Evolutionary conservation across 2,113 vertebrate species (phyloP).

Genomic region (Salvelinus namaycush): DNA sequence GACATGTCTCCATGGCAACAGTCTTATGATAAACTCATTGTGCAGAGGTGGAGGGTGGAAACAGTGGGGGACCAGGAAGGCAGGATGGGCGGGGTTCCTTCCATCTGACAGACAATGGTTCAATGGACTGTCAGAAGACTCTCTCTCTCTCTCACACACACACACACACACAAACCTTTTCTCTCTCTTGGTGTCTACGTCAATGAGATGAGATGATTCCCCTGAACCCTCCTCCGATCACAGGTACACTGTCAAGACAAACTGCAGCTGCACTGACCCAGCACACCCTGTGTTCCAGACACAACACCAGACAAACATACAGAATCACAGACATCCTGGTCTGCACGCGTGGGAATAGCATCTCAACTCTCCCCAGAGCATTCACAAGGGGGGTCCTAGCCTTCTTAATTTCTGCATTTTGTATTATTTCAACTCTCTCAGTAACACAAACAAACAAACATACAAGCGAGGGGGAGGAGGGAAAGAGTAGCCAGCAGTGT

Average conservation of each 20-base stretch:
- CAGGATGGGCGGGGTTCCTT: not conserved
- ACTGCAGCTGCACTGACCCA: not conserved
- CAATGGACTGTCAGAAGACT: not conserved
- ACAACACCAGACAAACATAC: constrained; percentile 12
- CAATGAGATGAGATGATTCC: not conserved
- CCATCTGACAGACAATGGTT: constrained; percentile 21
- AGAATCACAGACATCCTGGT: constrained; percentile 19
- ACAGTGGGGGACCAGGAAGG: constrained; percentile 5
- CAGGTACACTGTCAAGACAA: not conserved
- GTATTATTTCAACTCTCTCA: constrained; percentile 18
- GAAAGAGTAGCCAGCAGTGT: constrained; percentile 38
- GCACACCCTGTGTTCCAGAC: constrained; percentile 19
- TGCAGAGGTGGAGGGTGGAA: constrained; percentile 35
- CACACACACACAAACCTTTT: not conserved
- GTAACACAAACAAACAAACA: constrained; percentile 49
- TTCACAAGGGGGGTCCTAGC: constrained; percentile 20
- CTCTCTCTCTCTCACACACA: too few species aligned
- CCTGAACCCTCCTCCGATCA: not conserved
- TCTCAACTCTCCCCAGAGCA: constrained; percentile 42
- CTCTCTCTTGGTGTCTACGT: not conserved
- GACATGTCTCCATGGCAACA: constrained; percentile 65
- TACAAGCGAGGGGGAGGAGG: constrained; percentile 29
- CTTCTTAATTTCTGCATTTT: constrained; percentile 29
- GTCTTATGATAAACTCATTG: constrained; percentile 38
- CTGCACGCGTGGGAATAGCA: constrained; percentile 7